phyloP scores from a whole-genome alignment of 2,113 vertebrate genomes.

The Ammodytes dubius region DNA sequence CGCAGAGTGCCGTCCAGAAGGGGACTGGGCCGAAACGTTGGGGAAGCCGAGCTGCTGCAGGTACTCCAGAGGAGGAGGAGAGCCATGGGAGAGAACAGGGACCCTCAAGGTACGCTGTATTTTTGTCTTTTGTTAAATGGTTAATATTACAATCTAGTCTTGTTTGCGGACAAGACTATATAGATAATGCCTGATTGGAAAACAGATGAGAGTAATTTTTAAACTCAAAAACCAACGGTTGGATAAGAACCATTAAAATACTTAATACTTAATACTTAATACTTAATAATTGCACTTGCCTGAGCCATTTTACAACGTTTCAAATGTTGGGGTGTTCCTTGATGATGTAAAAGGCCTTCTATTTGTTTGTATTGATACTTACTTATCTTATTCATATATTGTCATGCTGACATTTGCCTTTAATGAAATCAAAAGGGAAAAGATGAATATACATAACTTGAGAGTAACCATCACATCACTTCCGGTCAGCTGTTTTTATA shows the following conservation, averaged over 20 bases:
- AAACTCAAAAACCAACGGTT: no score
- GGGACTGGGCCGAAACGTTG: slow-evolving; percentile 60
- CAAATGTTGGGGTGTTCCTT: no score
- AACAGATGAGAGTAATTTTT: no score
- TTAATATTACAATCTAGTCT: no score
- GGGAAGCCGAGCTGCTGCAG: slow-evolving; percentile 80
- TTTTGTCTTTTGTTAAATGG: background rate
- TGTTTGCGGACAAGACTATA: no score
- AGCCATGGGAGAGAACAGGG: slow-evolving; percentile 74
- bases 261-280: no score
- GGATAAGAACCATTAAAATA: no score
- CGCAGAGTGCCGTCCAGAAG: slow-evolving; percentile 61
- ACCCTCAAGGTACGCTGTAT: slow-evolving; percentile 56
- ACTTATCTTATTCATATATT: background rate
- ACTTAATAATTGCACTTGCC: no score
- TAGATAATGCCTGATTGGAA: no score
- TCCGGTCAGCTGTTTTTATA: background rate
- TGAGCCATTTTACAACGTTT: no score
- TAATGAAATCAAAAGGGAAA: background rate
- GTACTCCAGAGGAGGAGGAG: slow-evolving; percentile 85
- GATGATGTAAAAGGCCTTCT: background rate
- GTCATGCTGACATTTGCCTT: background rate
- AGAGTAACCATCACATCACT: background rate
- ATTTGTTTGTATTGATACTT: background rate
- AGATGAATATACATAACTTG: background rate